A percentile compares a stretch with the other conserved stretches of the same genome.
Evolutionary conservation across 2,113 vertebrate genomes (phyloP).

Genomic region (Dolichallabes microphthalmus): DNA sequence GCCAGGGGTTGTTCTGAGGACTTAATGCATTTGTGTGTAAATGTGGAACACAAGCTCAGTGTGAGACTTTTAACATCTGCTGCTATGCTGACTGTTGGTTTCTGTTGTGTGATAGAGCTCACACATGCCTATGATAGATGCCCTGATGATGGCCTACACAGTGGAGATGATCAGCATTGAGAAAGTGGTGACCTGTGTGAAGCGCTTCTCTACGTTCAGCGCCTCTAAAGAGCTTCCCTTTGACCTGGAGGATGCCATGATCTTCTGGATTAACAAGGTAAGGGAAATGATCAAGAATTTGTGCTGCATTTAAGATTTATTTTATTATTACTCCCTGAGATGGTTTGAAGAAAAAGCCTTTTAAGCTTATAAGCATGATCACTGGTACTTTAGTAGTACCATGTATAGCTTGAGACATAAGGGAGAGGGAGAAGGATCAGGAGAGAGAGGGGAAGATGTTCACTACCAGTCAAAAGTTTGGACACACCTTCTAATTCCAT

Average conservation of each 20-base stretch:
- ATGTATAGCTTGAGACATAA: too few relatives aligned
- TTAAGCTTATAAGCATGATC: too few relatives aligned
- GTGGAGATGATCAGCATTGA: constrained; percentile 99
- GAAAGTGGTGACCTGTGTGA: constrained; percentile 93
- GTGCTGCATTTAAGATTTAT: background rate
- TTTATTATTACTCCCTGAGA: too few relatives aligned
- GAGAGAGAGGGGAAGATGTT: too few relatives aligned
- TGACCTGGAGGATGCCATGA: constrained; percentile 96
- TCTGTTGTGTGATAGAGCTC: constrained; percentile 75
- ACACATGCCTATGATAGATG: constrained; percentile 96
- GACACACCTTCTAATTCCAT: too few relatives aligned
- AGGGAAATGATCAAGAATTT: background rate
- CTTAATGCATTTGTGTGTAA: background rate
- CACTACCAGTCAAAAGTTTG: too few relatives aligned
- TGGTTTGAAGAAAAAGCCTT: too few relatives aligned
- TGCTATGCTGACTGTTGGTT: background rate
- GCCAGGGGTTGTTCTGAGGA: background rate
- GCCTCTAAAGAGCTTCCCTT: constrained; percentile 98
- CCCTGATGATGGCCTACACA: constrained; percentile 97
- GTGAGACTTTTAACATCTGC: background rate
- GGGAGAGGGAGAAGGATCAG: too few relatives aligned
- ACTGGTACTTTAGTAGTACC: too few relatives aligned
- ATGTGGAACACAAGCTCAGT: background rate
- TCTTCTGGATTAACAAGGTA: constrained; percentile 99
- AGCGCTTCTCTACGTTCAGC: constrained; percentile 96